Evolutionary conservation across 2,113 vertebrate genomes (phyloP).

Genomic region (Scalopus aquaticus): DNA sequence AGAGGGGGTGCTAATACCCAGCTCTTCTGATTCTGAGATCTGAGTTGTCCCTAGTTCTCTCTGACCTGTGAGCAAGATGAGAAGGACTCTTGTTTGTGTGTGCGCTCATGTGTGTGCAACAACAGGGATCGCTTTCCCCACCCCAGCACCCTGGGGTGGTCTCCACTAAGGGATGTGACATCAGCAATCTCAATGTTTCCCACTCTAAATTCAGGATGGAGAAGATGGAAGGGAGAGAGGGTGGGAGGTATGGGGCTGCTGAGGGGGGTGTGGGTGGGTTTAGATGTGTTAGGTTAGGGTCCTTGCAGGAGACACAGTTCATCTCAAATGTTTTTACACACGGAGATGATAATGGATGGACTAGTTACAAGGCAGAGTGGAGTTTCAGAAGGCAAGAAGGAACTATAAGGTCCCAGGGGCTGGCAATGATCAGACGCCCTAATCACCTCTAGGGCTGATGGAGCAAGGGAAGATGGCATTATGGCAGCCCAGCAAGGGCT

Average conservation of each 20-base stretch:
- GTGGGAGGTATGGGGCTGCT: accelerated
- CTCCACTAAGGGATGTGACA: background rate
- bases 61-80: background rate
- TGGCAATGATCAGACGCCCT: background rate
- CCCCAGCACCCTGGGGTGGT: background rate
- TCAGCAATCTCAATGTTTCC: background rate
- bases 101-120: background rate
- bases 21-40: background rate
- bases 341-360: background rate
- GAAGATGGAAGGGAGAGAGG: background rate
- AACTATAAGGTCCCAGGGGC: background rate
- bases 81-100: background rate
- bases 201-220: background rate
- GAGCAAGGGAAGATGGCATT: background rate
- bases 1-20: slow-evolving; percentile 1
- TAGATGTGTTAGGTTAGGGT: background rate
- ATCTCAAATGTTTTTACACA: background rate
- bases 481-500: background rate
- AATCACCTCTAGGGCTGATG: background rate
- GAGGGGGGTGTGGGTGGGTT: background rate
- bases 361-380: background rate
- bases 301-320: background rate
- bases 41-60: background rate
- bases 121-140: background rate
- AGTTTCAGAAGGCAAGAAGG: background rate